Base-by-base conservation (phyloP, 1,140 invertebrate genomes). In the Eulimnadia texana region DNA sequence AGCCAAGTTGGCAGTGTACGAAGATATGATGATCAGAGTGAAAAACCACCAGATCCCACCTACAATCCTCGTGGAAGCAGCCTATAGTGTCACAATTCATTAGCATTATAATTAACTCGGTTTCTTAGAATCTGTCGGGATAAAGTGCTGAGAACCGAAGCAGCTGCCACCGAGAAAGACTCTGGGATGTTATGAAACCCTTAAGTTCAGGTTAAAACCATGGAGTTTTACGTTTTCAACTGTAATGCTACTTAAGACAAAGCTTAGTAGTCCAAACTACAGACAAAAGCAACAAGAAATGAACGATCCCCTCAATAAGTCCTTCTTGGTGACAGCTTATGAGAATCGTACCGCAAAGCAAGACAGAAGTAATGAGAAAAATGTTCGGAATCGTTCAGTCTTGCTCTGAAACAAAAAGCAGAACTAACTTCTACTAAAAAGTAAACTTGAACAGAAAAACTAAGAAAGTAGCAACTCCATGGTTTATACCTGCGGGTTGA, bases 1-100 rank as follows among this genome's bases (percentile, higher is more conserved):
- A 0, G 87, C 86, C 64, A 99, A 76, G 76, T 99, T 99, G 11
- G 95, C 95, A 1, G 95, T 99, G 73, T 97, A 97, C 20, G 93
- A 95, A 0, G 93, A 95, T 62, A 98, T 93, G 69, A 99, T 95
- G 70, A 99, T 98, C 19, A 99, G 79, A 0, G 94, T 98, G 76
- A 98, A 99, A 74, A 99, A 96, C 92, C 94, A 98, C 95, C 95
- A 98, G 64, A 96, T 95, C 3, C 89, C 89, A 11, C 91, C 90
- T 13, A 96, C 88, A 67, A 95, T 90, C 63, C 93, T 77, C 2
- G 93, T 95, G 2, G 90, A 94, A 11, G 91, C 90, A 16, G 93
- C 92, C 87, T 94, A 73, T 61, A 72, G 73, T 68, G n/a, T n/a
- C n/a, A n/a, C n/a, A n/a, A n/a, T n/a, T n/a, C n/a, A n/a, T n/a